phyloP scores from a whole-genome alignment of 2,888 invertebrate species.

The Penaeus monodon region DNA sequence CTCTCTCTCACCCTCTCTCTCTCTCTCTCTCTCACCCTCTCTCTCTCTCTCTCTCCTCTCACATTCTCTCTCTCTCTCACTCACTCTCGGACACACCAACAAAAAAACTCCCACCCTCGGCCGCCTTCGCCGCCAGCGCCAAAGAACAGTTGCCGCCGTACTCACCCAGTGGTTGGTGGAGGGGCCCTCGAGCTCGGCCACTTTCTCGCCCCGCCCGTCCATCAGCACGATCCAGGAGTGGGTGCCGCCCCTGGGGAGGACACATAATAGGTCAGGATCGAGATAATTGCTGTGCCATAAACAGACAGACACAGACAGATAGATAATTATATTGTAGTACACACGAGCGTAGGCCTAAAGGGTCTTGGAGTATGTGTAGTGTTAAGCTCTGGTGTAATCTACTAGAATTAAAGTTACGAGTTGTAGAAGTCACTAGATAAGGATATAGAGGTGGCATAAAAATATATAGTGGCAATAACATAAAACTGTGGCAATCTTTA shows the following conservation, averaged over 20 bases:
- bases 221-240: conserved; percentile 57
- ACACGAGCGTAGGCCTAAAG: not conserved
- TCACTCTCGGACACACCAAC: too few species aligned
- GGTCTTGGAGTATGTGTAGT: too few species aligned
- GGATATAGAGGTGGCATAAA: too few species aligned
- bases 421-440: too few species aligned
- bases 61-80: conserved; percentile 5
- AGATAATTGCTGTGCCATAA: not conserved
- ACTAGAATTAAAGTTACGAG: too few species aligned
- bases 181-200: conserved; percentile 52
- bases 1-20: not conserved
- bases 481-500: too few species aligned
- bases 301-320: not conserved
- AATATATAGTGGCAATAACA: too few species aligned
- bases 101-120: not conserved
- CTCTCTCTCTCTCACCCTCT: not conserved
- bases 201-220: conserved; percentile 49
- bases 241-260: conserved; percentile 50
- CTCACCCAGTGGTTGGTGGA: conserved; percentile 58
- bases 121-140: not conserved
- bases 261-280: not conserved
- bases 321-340: not conserved
- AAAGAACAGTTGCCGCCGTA: not conserved
- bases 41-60: not conserved
- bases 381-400: too few species aligned